These are phyloP conservation scores for Halocynthia roretzi DNA, from an alignment of 23 tunicate genomes.

Conservation along the genomic window DNA sequence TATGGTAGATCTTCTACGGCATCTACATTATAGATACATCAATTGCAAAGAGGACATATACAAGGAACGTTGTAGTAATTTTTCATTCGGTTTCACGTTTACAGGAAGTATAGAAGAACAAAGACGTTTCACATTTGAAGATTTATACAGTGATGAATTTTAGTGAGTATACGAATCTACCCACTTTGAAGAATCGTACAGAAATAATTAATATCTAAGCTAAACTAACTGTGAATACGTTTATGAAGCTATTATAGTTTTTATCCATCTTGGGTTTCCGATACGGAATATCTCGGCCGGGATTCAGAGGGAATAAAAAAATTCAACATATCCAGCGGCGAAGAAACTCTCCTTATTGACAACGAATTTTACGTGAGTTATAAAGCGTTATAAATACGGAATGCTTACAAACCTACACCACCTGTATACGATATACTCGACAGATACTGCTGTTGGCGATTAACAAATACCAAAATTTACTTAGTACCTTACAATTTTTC, in stretches of 20 bases:
- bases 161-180: constrained; percentile 30
- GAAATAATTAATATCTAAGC: background rate
- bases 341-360: constrained; percentile 11
- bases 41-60: no score
- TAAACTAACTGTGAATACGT: background rate
- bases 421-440: background rate
- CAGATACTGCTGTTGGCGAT: no score
- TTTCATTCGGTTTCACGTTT: no score
- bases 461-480: no score
- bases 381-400: background rate
- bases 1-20: no score
- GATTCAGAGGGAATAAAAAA: constrained; percentile 55
- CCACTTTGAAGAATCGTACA: background rate
- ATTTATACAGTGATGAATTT: constrained; percentile 45
- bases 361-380: constrained; percentile 63
- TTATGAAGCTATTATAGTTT: constrained; percentile 51
- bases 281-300: constrained; percentile 40
- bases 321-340: constrained; percentile 20
- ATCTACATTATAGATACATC: no score
- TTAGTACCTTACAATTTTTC: no score
- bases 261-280: constrained; percentile 76
- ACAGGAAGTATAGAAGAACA: constrained; percentile 5
- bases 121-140: constrained; percentile 67
- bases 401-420: no score
- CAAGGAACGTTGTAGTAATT: no score